Conservation (phyloP, 2,797 vertebrate species). For the Salarias fasciatus region DNA sequence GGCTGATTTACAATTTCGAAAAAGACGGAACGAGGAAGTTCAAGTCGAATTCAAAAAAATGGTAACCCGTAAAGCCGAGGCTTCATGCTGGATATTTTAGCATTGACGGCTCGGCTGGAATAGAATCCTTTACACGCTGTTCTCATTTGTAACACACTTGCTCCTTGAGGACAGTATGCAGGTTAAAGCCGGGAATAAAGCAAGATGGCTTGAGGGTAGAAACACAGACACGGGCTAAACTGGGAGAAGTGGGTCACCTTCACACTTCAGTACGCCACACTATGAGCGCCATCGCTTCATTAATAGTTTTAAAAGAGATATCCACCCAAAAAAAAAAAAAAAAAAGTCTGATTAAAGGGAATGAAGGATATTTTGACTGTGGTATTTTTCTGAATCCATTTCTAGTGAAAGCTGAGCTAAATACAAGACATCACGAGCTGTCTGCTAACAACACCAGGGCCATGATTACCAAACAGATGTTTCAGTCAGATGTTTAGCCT, state of each 20-base stretch:
- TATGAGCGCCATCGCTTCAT: slow-evolving; percentile 54
- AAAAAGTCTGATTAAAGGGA: no score
- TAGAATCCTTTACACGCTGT: slow-evolving; percentile 17
- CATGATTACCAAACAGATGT: not conserved
- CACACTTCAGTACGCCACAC: slow-evolving; percentile 59
- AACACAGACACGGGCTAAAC: slow-evolving; percentile 74
- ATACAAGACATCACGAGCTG: no score
- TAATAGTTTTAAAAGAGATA: slow-evolving; percentile 51
- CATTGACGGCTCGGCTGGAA: not conserved
- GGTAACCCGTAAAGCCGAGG: not conserved
- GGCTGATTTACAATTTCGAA: not conserved
- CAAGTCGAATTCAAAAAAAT: not conserved
- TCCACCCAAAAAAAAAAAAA: slow-evolving; percentile 22
- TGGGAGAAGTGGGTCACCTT: slow-evolving; percentile 83
- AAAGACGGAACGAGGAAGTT: not conserved
- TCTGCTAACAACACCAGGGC: not conserved
- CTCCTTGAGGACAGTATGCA: slow-evolving; percentile 56
- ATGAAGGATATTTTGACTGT: no score
- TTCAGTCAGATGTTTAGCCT: not conserved
- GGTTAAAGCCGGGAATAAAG: slow-evolving; percentile 72
- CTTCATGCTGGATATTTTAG: slow-evolving; percentile 12
- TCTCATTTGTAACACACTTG: slow-evolving; percentile 29
- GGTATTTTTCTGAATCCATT: no score
- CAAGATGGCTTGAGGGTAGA: slow-evolving; percentile 66
- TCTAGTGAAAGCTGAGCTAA: no score